Percentiles rank a stretch among this genome's conserved stretches.
These are phyloP conservation scores for Caenorhabditis angaria DNA, from an alignment of 2,888 invertebrate species.

Conservation along the genomic window DNA sequence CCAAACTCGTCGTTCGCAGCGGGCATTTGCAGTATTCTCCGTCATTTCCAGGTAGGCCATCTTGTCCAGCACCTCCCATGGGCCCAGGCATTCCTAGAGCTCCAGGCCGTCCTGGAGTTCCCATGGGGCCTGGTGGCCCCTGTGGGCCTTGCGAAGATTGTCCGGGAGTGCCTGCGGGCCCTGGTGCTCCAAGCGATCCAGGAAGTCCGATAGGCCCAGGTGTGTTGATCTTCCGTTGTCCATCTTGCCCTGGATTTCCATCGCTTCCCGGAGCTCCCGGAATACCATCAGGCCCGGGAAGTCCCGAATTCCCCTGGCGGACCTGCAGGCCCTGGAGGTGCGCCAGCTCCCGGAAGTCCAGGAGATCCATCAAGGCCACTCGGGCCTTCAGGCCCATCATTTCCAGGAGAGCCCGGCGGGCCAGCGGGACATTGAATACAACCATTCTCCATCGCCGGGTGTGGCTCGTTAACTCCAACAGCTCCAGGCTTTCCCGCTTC, in stretches of 20 bases:
- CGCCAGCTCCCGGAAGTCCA: slow-evolving; percentile 13
- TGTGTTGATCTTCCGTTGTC: slow-evolving; percentile 7
- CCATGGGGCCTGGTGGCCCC: slow-evolving; percentile 17
- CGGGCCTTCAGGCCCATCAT: neutral
- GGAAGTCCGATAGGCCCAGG: slow-evolving; percentile 19
- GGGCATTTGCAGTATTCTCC: slow-evolving; percentile 35
- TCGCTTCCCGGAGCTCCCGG: slow-evolving; percentile 12
- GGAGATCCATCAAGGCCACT: neutral
- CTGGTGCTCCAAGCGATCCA: slow-evolving; percentile 5
- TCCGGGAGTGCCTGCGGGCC: slow-evolving; percentile 10
- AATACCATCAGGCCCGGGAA: slow-evolving; percentile 16
- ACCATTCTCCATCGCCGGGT: slow-evolving; percentile 10
- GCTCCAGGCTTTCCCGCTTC: slow-evolving; percentile 19
- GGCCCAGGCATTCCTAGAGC: neutral
- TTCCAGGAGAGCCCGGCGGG: neutral
- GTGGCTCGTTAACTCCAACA: neutral
- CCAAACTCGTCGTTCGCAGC: slow-evolving; percentile 25
- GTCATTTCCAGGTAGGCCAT: slow-evolving; percentile 9
- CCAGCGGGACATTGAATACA: slow-evolving; percentile 28
- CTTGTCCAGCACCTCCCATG: neutral
- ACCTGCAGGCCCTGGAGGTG: slow-evolving; percentile 7
- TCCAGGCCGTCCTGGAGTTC: slow-evolving; percentile 19
- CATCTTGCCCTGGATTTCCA: neutral
- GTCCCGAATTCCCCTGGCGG: neutral
- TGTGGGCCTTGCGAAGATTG: neutral